These are phyloP conservation scores for Drosophila sp. DNA, from an alignment of 1,140 invertebrate genomes.

Conservation along the genomic window DNA sequence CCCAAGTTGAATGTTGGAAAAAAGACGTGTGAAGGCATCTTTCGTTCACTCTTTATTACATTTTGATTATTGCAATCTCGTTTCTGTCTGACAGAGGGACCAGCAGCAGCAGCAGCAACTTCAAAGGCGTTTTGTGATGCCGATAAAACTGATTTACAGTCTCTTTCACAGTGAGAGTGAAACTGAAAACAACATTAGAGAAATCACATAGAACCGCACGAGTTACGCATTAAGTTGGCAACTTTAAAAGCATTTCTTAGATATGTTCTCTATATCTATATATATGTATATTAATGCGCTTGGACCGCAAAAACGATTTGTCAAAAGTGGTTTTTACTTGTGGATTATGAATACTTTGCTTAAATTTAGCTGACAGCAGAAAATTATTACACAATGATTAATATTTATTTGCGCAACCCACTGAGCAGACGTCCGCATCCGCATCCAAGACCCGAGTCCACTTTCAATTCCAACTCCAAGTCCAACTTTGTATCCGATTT, in stretches of 20 bases:
- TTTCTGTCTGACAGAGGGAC: slow-evolving; percentile 34
- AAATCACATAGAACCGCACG: slow-evolving; percentile 41
- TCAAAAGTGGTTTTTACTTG: slow-evolving; percentile 80
- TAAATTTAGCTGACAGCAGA: slow-evolving; percentile 82
- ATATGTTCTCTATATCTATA: slow-evolving; percentile 26
- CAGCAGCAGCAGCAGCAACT: not conserved
- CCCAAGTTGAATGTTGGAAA: slow-evolving; percentile 43
- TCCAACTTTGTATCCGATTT: slow-evolving; percentile 24
- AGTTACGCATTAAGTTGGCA: slow-evolving; percentile 24
- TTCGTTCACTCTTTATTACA: slow-evolving; percentile 57
- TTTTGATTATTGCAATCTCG: slow-evolving; percentile 76
- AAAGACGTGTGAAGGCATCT: slow-evolving; percentile 55
- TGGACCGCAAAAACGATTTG: slow-evolving; percentile 70
- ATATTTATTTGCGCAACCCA: slow-evolving; percentile 77
- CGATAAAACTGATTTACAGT: slow-evolving; percentile 61
- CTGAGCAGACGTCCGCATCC: slow-evolving; percentile 37
- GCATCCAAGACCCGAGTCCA: slow-evolving; percentile 15
- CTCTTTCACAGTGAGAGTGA: not conserved
- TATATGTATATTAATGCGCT: slow-evolving; percentile 55
- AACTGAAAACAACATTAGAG: slow-evolving; percentile 18
- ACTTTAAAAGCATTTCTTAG: slow-evolving; percentile 54
- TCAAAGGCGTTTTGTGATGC: slow-evolving; percentile 35
- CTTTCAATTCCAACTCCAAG: slow-evolving; percentile 3
- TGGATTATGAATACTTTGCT: slow-evolving; percentile 82
- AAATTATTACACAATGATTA: slow-evolving; percentile 82